Base-by-base conservation (phyloP, 92 coral and sea anemone genomes). In the Meandrina meandrites region DNA sequence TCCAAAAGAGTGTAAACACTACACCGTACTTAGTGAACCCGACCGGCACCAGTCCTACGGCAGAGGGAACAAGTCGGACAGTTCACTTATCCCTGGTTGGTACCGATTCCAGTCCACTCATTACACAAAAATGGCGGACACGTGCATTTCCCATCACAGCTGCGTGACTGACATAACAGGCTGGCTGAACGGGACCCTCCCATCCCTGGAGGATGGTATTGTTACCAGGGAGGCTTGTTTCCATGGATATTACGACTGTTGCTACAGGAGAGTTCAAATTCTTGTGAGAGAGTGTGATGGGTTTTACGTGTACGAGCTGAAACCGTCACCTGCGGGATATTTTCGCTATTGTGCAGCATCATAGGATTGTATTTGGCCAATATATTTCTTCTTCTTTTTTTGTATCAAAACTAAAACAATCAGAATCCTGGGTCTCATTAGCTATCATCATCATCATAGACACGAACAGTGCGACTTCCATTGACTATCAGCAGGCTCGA, bases 341-440 rank as follows among this genome's bases (percentile, higher is more conserved):
- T 79, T 79, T 56, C 83, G 83, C 71, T 79, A 79, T 56, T 79
- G 83, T 34, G 71, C 83, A 79, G 37, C 22, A 15, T 31, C n/a
- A 21, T 34, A 56, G 16, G 73, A 54, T 18, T 51, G n/a, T n/a
- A n/a, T n/a, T n/a, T n/a, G n/a, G n/a, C n/a, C n/a, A n/a, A n/a
- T n/a, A n/a, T n/a, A n/a, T n/a, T n/a, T n/a, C n/a, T n/a, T n/a
- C n/a, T n/a, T n/a, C n/a, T n/a, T n/a, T n/a, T n/a, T n/a, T n/a
- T n/a, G n/a, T n/a, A n/a, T n/a, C n/a, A n/a, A n/a, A n/a, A n/a
- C n/a, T n/a, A n/a, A n/a, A n/a, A n/a, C n/a, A n/a, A n/a, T n/a
- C n/a, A n/a, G n/a, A n/a, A n/a, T n/a, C n/a, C n/a, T n/a, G n/a
- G n/a, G n/a, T n/a, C n/a, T n/a, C n/a, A n/a, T n/a, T n/a, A n/a